Percentiles rank a stretch among this genome's conserved stretches.
These are phyloP conservation scores for Gallinago stenura DNA, from an alignment of 2,797 vertebrate genomes.

Conservation along the genomic window DNA sequence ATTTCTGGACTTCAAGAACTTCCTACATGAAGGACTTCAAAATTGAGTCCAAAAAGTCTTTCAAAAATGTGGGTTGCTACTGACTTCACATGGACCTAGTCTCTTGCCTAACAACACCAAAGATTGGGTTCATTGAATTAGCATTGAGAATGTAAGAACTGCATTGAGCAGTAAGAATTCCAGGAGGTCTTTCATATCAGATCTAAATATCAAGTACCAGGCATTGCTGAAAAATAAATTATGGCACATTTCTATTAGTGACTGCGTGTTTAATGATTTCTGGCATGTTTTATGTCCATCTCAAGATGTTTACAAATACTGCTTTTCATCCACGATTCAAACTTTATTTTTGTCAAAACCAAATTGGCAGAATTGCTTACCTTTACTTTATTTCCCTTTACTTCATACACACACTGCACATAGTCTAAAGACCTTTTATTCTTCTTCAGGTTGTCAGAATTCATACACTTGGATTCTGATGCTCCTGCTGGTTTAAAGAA, in stretches of 20 bases:
- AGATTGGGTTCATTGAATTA: neutral
- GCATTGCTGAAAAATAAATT: neutral
- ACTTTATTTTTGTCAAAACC: neutral
- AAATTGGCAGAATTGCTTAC: neutral
- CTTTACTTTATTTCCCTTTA: neutral
- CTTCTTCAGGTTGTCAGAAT: constrained; percentile 62
- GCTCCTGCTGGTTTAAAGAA: constrained; percentile 78
- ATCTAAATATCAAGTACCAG: neutral
- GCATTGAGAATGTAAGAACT: neutral
- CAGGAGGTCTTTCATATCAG: neutral
- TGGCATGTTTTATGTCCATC: neutral
- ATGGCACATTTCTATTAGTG: neutral
- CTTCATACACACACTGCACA: neutral
- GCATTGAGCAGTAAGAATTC: neutral
- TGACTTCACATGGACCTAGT: neutral
- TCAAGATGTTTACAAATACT: constrained; percentile 15
- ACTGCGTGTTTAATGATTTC: neutral
- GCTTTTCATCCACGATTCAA: neutral
- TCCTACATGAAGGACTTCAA: neutral
- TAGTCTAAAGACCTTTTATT: constrained; percentile 41
- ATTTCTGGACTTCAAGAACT: neutral
- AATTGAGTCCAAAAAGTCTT: neutral
- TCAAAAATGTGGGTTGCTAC: neutral
- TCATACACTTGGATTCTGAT: constrained; percentile 67
- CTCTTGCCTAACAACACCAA: neutral